Evolutionary conservation across 2,797 vertebrate genomes (phyloP).

Genomic region (Cygnus olor): DNA sequence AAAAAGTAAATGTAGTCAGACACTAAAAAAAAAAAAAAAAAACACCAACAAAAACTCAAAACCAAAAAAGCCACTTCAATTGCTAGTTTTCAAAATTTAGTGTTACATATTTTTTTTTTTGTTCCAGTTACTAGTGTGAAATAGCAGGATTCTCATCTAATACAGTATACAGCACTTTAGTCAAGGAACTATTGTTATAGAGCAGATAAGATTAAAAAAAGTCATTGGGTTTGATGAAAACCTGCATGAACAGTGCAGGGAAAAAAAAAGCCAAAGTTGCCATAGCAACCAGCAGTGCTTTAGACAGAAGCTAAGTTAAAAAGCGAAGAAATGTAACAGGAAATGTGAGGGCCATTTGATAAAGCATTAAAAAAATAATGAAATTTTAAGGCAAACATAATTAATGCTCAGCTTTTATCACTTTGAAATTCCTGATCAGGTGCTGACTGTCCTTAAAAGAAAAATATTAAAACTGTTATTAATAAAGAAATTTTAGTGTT

Average conservation of each 20-base stretch:
- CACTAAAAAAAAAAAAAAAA: not conserved
- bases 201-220: constrained; percentile 72
- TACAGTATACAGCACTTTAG: constrained; percentile 28
- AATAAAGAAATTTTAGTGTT: constrained; percentile 4
- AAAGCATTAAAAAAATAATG: constrained; percentile 47
- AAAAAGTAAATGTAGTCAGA: not conserved
- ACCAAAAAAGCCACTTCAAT: not conserved
- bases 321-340: constrained; percentile 44
- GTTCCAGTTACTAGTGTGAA: constrained; percentile 31
- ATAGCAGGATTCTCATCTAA: constrained; percentile 23
- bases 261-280: constrained; percentile 59
- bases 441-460: constrained; percentile 2
- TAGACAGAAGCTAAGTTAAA: constrained; percentile 51
- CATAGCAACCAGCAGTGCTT: constrained; percentile 70
- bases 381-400: constrained; percentile 46
- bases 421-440: not conserved
- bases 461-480: not conserved
- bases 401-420: constrained; percentile 24
- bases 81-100: constrained; percentile 29
- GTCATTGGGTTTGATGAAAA: constrained; percentile 72
- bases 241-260: constrained; percentile 54
- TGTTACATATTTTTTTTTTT: not conserved
- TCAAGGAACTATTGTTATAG: constrained; percentile 61
- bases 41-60: not conserved
- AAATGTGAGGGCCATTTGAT: constrained; percentile 51